Conservation (phyloP, 2,113 vertebrate species). For the Thunnus maccoyii region DNA sequence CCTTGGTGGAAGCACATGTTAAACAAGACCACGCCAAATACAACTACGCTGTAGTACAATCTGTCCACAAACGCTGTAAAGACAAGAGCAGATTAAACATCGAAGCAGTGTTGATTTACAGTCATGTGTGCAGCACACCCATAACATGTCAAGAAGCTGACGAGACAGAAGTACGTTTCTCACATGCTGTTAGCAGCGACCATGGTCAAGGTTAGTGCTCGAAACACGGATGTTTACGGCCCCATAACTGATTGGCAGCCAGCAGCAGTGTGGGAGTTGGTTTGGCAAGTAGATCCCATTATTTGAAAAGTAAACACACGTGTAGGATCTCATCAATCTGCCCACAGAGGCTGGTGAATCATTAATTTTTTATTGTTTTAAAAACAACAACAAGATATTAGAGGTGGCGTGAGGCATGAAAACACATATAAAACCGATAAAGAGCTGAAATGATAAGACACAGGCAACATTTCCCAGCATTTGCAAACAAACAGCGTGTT, state of each 20-base stretch:
- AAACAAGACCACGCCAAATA: constrained; percentile 22
- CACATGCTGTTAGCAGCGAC: not conserved
- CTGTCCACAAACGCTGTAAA: not conserved
- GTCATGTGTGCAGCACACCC: constrained; percentile 39
- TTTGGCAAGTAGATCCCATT: not conserved
- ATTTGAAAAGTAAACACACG: not conserved
- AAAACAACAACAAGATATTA: not conserved
- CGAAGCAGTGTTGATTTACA: constrained; percentile 21
- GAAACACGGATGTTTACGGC: constrained; percentile 43
- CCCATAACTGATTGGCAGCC: constrained; percentile 9
- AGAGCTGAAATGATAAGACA: too few relatives aligned
- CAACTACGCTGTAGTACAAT: not conserved
- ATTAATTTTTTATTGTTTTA: not conserved
- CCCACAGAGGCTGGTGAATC: not conserved
- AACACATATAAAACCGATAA: too few relatives aligned
- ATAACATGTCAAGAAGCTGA: not conserved
- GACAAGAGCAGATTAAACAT: constrained; percentile 21
- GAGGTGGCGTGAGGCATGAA: not conserved
- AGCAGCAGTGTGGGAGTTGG: not conserved
- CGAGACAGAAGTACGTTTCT: not conserved
- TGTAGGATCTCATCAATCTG: not conserved
- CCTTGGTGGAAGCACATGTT: not conserved
- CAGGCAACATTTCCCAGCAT: too few relatives aligned
- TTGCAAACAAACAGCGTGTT: too few relatives aligned
- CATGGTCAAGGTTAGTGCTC: not conserved